phyloP scores from a whole-genome alignment of 2,113 vertebrate species.

The Colaptes auratus region DNA sequence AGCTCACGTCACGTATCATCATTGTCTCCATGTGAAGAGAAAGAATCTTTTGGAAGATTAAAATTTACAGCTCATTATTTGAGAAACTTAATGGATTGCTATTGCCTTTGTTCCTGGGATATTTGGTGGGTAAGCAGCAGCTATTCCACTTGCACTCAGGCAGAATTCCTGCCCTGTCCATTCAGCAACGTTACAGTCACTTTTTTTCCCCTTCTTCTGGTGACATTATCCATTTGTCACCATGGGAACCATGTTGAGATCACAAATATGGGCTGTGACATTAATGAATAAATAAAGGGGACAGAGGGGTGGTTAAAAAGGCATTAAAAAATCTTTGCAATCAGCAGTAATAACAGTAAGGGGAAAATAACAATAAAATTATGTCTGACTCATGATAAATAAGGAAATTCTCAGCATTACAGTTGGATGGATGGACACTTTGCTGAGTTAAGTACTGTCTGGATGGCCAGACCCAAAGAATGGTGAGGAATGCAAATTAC shows the following conservation, averaged over 20 bases:
- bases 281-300: slow-evolving; percentile 1
- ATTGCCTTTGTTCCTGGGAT: not conserved
- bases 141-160: not conserved
- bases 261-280: not conserved
- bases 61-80: not conserved
- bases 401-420: not conserved
- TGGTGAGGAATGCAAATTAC: too few species aligned
- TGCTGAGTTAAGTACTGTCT: too few species aligned
- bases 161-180: not conserved
- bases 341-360: not conserved
- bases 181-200: not conserved
- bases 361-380: not conserved
- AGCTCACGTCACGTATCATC: rapidly evolving
- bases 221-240: not conserved
- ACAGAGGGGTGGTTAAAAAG: not conserved
- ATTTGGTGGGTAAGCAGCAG: not conserved
- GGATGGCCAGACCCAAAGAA: too few species aligned
- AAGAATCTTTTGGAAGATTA: not conserved
- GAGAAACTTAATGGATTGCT: not conserved
- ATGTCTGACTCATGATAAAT: not conserved
- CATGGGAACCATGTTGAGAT: not conserved
- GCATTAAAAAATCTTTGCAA: not conserved
- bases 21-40: not conserved
- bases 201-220: not conserved
- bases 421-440: not conserved